Percentiles rank a stretch among this genome's conserved stretches.
These are phyloP conservation scores for Neosilurus mollespiculum DNA, from an alignment of 2,797 vertebrate genomes.

Conservation along the genomic window DNA sequence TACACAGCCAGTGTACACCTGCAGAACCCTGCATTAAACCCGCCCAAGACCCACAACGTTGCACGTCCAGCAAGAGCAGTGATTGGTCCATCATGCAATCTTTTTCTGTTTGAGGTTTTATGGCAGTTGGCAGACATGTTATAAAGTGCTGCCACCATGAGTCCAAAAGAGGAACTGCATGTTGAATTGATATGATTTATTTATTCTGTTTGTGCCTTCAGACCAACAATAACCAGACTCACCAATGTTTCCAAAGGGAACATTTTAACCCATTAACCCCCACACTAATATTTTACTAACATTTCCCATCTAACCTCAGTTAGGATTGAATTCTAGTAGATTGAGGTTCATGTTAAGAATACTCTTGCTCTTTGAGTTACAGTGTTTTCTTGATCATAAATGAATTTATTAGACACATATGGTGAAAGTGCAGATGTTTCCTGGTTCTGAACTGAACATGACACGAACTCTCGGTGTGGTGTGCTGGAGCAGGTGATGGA, in stretches of 20 bases:
- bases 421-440: not conserved
- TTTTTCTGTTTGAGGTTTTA: no score
- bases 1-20: no score
- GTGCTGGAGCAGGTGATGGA: slow-evolving; percentile 17
- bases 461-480: not conserved
- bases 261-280: not conserved
- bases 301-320: not conserved
- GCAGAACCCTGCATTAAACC: no score
- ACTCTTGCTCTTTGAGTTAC: not conserved
- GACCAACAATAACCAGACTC: not conserved
- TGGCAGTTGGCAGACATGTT: no score
- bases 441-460: slow-evolving; percentile 2
- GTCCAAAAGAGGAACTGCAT: no score
- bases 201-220: no score
- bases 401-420: not conserved
- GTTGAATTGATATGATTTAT: no score
- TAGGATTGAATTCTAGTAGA: not conserved
- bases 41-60: no score
- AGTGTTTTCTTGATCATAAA: not conserved
- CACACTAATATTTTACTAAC: not conserved
- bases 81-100: no score
- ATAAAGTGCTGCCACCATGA: no score
- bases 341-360: not conserved
- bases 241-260: not conserved
- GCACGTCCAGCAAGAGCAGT: no score